These are phyloP conservation scores for Microtus ochrogaster DNA, from an alignment of 2,113 vertebrate genomes.

Conservation along the genomic window DNA sequence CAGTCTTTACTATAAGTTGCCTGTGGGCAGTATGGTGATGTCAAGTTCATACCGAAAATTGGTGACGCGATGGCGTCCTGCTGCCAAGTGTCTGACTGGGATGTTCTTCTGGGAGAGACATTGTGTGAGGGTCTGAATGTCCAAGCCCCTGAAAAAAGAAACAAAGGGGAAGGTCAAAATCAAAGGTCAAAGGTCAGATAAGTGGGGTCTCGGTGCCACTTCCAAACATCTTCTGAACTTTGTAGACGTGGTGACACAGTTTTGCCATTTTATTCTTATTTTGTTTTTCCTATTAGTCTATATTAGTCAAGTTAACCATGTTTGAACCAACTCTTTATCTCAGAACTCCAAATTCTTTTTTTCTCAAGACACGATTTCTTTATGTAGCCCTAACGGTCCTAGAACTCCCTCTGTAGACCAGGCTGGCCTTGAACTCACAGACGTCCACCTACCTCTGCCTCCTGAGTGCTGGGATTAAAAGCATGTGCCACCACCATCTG, in stretches of 20 bases:
- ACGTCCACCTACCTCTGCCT: background rate
- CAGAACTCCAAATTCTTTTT: constrained; percentile 12
- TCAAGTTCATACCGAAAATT: constrained; percentile 36
- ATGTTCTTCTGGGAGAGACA: background rate
- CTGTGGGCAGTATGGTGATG: background rate
- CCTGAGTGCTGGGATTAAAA: background rate
- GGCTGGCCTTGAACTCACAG: background rate
- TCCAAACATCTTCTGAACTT: background rate
- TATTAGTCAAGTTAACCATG: background rate
- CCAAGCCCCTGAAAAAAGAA: constrained; percentile 23
- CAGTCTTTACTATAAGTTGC: background rate
- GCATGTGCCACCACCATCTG: background rate
- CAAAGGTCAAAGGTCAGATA: background rate
- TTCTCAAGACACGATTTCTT: background rate
- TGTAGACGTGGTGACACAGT: background rate
- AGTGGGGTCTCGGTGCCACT: background rate
- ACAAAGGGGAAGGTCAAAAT: background rate
- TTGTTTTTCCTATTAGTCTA: background rate
- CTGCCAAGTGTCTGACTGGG: accelerated
- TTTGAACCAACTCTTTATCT: background rate
- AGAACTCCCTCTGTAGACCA: background rate
- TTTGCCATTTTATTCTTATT: background rate
- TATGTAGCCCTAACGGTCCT: background rate
- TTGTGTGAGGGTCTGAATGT: constrained; percentile 2
- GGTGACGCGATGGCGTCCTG: accelerated